Conservation (phyloP, 2,113 vertebrate species). For the Calidris pugnax region DNA sequence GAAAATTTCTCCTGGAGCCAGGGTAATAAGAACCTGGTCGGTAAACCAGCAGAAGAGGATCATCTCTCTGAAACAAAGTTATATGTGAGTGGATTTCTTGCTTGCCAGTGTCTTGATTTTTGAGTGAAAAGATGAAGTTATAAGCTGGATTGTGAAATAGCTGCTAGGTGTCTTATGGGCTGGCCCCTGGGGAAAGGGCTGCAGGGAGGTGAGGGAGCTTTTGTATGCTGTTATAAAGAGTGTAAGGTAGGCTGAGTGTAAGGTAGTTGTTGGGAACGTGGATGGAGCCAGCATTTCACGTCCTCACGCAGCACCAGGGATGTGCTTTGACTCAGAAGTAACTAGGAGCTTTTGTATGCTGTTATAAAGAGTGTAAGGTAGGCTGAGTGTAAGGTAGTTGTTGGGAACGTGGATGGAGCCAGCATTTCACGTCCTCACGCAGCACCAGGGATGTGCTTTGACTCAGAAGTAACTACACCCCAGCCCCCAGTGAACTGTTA, state of each 20-base stretch:
- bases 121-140: background rate
- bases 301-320: background rate
- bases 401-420: background rate
- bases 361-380: too few relatives aligned
- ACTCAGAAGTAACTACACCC: background rate
- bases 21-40: background rate
- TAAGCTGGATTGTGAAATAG: background rate
- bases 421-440: background rate
- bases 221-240: background rate
- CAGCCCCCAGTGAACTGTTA: background rate
- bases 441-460: background rate
- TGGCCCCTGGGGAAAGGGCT: background rate
- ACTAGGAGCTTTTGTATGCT: too few relatives aligned
- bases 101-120: background rate
- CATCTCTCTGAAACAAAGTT: background rate
- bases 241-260: background rate
- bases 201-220: background rate
- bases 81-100: background rate
- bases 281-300: background rate
- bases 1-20: background rate
- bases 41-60: background rate
- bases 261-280: background rate
- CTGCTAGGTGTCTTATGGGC: background rate
- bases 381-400: too few relatives aligned
- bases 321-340: background rate